Base-by-base conservation (phyloP, 2,888 invertebrate genomes). In the Noctua comes region DNA sequence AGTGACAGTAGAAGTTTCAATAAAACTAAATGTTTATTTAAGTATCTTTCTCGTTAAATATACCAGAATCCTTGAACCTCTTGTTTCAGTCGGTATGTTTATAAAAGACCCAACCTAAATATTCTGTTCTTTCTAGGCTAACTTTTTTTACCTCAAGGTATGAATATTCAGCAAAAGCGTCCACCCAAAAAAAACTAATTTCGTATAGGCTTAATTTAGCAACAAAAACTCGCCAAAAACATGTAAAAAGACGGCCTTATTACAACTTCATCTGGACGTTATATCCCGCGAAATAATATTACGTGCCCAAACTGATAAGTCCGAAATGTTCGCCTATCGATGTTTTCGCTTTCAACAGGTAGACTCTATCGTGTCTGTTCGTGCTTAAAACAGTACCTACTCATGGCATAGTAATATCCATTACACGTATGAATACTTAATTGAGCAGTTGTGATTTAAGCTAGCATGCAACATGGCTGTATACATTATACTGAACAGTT, bases 311-410 rank as follows among this genome's bases (percentile, higher is more conserved):
- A 75, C 64, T 73, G 73, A 77, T 80, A 87, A 79, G 54, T 76
- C 74, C 40, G 5, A 46, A 68, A 81, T 62, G 43, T 72, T 81
- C 51, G 18, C 64, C 57, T 70, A 76, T 73, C 51, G 69, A 79
- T 75, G 27, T 73, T 65, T 64, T 70, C 43, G 71, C 66, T 79
- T 71, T 87, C 87, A 85, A 87, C 75, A 85, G 81, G 87, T 88
- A 79, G 46, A 43, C 48, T 40, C 24, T 68, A 71, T 66, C 77
- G 76, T 80, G 78, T 31, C 68, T 62, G 40, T 16, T 71, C 73
- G 31, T 46, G 40, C 69, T 64, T 66, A 31, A 64, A 59, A 62
- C 62, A 36, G 46, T 46, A 48, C 27, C 27, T 62, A 21, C 57
- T 65, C 64, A 62, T 62, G 43, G n/a, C 10, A 59, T 27, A 68